phyloP scores from a whole-genome alignment of 2,113 vertebrate species.

The Atrichornis clamosus region DNA sequence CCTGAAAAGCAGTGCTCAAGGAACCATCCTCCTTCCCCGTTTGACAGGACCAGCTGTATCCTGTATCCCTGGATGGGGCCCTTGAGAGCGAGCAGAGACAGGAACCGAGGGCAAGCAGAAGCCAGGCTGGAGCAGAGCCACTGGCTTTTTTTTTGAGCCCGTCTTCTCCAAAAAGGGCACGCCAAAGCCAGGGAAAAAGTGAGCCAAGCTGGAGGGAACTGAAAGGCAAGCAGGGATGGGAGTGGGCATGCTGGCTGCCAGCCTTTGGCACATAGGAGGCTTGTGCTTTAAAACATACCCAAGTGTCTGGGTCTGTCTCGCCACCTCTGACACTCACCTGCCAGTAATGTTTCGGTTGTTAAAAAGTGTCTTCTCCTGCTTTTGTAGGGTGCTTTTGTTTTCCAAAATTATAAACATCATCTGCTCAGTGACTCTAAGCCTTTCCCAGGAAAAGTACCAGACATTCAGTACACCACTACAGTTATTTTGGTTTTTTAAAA shows the following conservation, averaged over 20 bases:
- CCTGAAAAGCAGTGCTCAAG: neutral
- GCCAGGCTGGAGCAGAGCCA: neutral
- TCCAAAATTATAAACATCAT: neutral
- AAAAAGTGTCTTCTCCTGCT: neutral
- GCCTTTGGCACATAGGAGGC: neutral
- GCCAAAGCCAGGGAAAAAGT: neutral
- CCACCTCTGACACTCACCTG: neutral
- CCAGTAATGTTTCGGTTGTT: neutral
- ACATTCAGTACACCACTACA: rapidly evolving
- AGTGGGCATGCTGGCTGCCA: neutral
- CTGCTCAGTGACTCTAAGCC: neutral
- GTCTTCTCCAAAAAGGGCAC: neutral
- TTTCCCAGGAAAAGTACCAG: neutral
- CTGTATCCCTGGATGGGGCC: rapidly evolving
- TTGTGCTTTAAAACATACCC: neutral
- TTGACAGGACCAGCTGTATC: neutral
- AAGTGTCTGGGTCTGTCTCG: rapidly evolving
- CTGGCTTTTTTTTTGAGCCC: neutral
- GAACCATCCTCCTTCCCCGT: neutral
- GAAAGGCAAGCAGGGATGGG: neutral
- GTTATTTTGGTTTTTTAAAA: neutral
- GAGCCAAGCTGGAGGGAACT: neutral
- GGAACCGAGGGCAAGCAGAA: neutral
- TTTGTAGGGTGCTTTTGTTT: neutral
- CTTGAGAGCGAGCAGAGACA: rapidly evolving